Percentiles rank a stretch among this genome's conserved stretches.
Conservation (phyloP, 2,797 vertebrate genomes). For the Lacerta agilis region DNA sequence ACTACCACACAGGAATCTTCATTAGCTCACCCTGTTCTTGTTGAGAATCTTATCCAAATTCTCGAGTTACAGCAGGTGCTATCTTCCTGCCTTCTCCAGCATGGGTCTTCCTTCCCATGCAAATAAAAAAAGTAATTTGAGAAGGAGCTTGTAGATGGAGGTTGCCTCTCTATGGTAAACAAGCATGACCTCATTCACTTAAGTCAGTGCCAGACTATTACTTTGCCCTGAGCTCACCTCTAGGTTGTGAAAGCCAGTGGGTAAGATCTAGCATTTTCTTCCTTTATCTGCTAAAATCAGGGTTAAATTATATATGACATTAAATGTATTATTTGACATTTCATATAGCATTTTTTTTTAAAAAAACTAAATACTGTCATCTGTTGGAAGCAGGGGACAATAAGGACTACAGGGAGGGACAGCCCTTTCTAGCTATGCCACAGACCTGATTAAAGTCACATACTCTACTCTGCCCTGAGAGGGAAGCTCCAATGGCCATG, state of each 20-base stretch:
- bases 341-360: background rate
- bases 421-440: background rate
- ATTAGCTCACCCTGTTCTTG: background rate
- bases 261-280: background rate
- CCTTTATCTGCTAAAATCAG: background rate
- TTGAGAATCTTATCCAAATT: slow-evolving; percentile 16
- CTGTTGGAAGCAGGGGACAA: background rate
- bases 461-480: background rate
- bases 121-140: slow-evolving; percentile 10
- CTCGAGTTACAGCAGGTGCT: background rate
- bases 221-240: background rate
- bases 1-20: background rate
- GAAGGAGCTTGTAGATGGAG: background rate
- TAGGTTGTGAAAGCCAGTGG: background rate
- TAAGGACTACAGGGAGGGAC: background rate
- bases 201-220: background rate
- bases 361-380: background rate
- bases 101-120: background rate
- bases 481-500: background rate
- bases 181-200: background rate
- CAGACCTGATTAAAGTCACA: background rate
- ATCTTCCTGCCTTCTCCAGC: background rate
- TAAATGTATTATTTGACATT: background rate
- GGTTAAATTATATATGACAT: background rate
- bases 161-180: background rate